Conservation (phyloP, 2,113 vertebrate species). For the crab-eating macaque (Macaca fascicularis) region DNA sequence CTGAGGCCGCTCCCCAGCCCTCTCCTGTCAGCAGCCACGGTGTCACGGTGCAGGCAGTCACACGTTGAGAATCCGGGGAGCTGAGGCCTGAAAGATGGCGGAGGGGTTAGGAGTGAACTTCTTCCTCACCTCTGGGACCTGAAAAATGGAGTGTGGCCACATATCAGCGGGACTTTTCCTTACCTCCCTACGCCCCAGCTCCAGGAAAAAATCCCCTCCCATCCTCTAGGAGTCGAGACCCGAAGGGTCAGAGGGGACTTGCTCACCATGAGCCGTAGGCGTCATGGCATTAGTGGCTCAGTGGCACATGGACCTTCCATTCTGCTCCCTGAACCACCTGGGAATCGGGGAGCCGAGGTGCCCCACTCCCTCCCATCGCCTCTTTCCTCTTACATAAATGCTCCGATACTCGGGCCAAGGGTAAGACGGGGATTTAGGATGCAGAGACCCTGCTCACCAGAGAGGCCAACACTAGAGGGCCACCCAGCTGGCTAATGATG, state of each 20-base stretch:
- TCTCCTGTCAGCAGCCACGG: background rate
- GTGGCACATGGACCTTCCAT: accelerated
- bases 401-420: background rate
- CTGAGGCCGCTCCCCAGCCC: background rate
- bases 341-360: background rate
- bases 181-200: no score
- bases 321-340: background rate
- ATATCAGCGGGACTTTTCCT: background rate
- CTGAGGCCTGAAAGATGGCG: slow-evolving; percentile 93
- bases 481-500: no score
- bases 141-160: slow-evolving; percentile 28
- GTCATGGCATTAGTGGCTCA: background rate
- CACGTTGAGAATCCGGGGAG: slow-evolving; percentile 90
- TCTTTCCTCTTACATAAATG: background rate
- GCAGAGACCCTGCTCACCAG: background rate
- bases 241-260: background rate
- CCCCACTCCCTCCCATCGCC: background rate
- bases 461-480: background rate
- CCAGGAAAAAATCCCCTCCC: background rate
- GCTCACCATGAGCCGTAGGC: background rate
- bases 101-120: slow-evolving; percentile 94
- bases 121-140: slow-evolving; percentile 92
- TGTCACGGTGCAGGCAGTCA: slow-evolving; percentile 78
- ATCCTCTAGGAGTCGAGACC: background rate
- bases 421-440: background rate